phyloP scores from a whole-genome alignment of 2,888 invertebrate genomes.

The Sicus ferrugineus region DNA sequence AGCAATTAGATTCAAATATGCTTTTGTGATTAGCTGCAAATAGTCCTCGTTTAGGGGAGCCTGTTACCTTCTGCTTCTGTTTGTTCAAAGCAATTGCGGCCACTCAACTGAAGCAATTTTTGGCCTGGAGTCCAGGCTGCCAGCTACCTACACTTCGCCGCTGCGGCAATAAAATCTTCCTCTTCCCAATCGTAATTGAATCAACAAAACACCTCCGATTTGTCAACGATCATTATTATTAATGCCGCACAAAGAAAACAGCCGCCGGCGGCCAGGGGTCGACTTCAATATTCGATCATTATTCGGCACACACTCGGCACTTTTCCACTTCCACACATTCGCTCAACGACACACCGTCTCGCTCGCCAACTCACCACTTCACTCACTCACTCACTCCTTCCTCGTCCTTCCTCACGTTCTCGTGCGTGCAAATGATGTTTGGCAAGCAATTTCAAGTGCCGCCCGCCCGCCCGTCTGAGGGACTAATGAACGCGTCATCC shows the following conservation, averaged over 20 bases:
- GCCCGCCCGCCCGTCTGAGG: conserved; percentile 34
- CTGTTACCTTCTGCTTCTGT: neutral
- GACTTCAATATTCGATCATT: too few relatives aligned
- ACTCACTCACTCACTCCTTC: neutral
- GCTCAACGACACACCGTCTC: neutral
- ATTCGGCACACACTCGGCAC: too few relatives aligned
- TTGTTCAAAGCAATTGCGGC: neutral
- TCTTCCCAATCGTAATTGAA: conserved; percentile 29
- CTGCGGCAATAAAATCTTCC: neutral
- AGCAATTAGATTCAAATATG: conserved; percentile 18
- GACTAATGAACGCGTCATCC: conserved; percentile 43
- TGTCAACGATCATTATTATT: conserved; percentile 39
- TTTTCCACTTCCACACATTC: neutral
- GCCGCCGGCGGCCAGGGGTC: conserved; percentile 25
- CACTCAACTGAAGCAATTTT: neutral
- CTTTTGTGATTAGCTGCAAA: conserved; percentile 1
- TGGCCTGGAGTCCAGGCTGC: neutral
- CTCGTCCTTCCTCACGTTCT: neutral
- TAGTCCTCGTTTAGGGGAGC: conserved; percentile 7
- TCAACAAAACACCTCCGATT: conserved; percentile 38
- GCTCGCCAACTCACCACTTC: neutral
- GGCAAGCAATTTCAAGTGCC: conserved; percentile 34
- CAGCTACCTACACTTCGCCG: neutral
- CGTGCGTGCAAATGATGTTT: conserved; percentile 37
- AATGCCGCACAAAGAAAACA: conserved; percentile 33